Evolutionary conservation across 2,888 invertebrate genomes (phyloP), one percentile per base, ranked within the genome.

Genomic region (Mythimna pallens): DNA sequence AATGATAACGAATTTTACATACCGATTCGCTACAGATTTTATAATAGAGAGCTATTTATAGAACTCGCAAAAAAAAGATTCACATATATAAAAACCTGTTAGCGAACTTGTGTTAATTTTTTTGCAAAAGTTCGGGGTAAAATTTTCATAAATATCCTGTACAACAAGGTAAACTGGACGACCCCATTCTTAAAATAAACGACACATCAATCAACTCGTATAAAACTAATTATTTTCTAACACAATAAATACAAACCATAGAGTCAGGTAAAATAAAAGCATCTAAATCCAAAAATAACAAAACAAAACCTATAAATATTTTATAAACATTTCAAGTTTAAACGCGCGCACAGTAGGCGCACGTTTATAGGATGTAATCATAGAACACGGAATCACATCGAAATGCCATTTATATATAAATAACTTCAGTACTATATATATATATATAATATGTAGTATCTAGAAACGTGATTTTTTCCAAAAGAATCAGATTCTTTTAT

Each of bases 261-360:
- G 7, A 20, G 47, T 61, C 68, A 83, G 59, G 69, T 69, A 59
- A 72, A 65, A 75, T 73, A 61, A 65, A 78, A 65, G 71, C 62
- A 73, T 40, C 9, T 36, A 67, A 47, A 83, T 66, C 64, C 54
- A 78, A 80, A 72, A 84, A 73, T 67, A 72, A 52, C 71, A 71
- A 74, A 71, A 77, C 54, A 59, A 65, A 78, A 79, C 69, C 74
- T 40, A 61, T 40, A 54, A 67, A 55, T 84, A 85, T 87, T 89
- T 85, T 65, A 84, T 88, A 89, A 89, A 89, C 88, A 89, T 81
- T 68, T 77, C 84, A 85, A 82, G 77, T 77, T 80, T 81, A 83
- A 84, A 86, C 83, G 85, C 73, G 66, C 76, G 73, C 85, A 82
- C 70, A 40, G 64, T 36, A 66, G 75, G 73, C 78, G 76, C 64